These are phyloP conservation scores for Cercopithecus hamlyni DNA, from an alignment of 2,797 vertebrate genomes.

Conservation along the genomic window DNA sequence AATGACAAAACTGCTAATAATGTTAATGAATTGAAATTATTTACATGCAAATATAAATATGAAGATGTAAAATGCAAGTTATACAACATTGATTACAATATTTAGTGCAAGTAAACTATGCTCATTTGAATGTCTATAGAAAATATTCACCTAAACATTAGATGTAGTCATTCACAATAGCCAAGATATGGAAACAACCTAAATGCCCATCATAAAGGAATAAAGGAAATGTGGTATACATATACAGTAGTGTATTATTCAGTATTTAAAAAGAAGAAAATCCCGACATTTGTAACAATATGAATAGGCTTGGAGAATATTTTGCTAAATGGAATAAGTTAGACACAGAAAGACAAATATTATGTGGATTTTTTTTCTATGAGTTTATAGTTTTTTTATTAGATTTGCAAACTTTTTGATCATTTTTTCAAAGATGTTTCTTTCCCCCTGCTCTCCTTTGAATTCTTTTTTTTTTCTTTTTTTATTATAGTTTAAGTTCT, in stretches of 20 bases:
- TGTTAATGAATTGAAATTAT: not conserved
- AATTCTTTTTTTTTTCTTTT: too few species aligned
- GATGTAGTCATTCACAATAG: too few species aligned
- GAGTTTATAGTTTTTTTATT: too few species aligned
- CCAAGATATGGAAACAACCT: not conserved
- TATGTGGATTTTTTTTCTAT: not conserved
- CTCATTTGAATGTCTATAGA: not conserved
- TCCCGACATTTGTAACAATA: not conserved
- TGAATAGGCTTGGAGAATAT: not conserved
- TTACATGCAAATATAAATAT: not conserved
- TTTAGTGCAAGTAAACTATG: not conserved
- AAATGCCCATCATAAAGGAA: not conserved
- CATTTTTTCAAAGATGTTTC: too few species aligned
- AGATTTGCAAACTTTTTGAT: too few species aligned
- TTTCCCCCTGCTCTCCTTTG: too few species aligned
- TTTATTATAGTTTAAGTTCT: too few species aligned
- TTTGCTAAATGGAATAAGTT: not conserved
- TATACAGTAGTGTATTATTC: not conserved
- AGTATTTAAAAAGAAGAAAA: not conserved
- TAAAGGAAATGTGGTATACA: not conserved
- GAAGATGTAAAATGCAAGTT: not conserved
- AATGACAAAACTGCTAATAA: not conserved
- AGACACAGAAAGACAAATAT: not conserved
- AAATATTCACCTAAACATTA: not conserved
- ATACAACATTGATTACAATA: not conserved